phyloP scores from a whole-genome alignment of 1,140 invertebrate genomes.

The Nixonia krombeini region DNA sequence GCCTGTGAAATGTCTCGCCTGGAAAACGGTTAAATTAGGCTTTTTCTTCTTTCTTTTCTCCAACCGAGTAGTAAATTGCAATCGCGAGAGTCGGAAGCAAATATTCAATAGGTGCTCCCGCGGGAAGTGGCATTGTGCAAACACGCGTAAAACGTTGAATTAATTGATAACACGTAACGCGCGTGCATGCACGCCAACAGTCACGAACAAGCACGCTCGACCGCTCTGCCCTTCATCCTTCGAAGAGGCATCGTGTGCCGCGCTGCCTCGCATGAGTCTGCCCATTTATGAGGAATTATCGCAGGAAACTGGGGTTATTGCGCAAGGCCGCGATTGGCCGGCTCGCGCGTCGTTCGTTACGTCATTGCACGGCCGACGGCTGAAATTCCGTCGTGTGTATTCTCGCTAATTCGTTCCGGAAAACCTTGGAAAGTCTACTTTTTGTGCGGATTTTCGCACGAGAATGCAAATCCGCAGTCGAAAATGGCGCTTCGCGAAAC shows the following conservation, averaged over 20 bases:
- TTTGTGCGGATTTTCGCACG: too few species aligned
- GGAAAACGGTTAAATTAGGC: too few species aligned
- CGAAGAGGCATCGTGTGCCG: constrained; percentile 18
- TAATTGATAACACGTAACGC: background rate
- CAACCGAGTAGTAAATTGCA: too few species aligned
- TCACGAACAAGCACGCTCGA: constrained; percentile 11
- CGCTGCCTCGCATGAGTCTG: constrained; percentile 29
- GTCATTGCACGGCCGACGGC: constrained; percentile 35
- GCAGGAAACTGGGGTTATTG: constrained; percentile 50
- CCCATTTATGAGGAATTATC: constrained; percentile 52
- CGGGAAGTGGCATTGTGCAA: constrained; percentile 5
- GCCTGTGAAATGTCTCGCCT: too few species aligned
- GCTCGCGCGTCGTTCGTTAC: constrained; percentile 25
- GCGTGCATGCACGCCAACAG: background rate
- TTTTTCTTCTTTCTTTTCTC: too few species aligned
- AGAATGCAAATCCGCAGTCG: too few species aligned
- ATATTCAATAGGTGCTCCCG: too few species aligned
- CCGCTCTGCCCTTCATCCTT: constrained; percentile 13
- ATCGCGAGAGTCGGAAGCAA: too few species aligned
- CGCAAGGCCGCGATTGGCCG: constrained; percentile 42
- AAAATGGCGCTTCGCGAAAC: too few species aligned
- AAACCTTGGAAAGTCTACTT: too few species aligned
- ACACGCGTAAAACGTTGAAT: background rate
- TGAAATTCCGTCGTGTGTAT: too few species aligned
- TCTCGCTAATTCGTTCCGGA: too few species aligned